phyloP scores from a whole-genome alignment of 2,113 vertebrate species.

The Lonchura striata region DNA sequence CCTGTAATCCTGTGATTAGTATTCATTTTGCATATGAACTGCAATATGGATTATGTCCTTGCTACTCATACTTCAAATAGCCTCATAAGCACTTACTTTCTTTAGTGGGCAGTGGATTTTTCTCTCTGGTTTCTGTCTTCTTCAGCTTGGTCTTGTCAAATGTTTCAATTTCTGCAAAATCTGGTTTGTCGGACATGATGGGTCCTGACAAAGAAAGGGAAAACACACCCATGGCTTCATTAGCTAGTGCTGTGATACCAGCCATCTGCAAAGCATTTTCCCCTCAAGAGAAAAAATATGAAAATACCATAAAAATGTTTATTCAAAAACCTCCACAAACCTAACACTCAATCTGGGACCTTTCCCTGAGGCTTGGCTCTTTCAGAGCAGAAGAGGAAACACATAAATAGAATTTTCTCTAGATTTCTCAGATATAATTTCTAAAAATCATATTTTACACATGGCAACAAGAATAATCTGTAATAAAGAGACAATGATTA shows the following conservation, averaged over 20 bases:
- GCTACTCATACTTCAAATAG: background rate
- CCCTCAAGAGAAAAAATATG: background rate
- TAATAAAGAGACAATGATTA: background rate
- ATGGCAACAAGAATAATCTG: background rate
- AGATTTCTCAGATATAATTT: background rate
- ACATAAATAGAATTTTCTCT: background rate
- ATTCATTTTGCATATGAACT: conserved; percentile 37
- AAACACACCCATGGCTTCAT: conserved; percentile 45
- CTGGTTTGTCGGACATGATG: conserved; percentile 89
- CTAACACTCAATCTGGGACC: background rate
- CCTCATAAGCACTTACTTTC: conserved; percentile 80
- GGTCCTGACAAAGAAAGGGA: conserved; percentile 65
- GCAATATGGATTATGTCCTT: background rate
- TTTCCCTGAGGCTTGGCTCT: background rate
- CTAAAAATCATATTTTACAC: background rate
- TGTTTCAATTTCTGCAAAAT: conserved; percentile 85
- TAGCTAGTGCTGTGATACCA: conserved; percentile 12
- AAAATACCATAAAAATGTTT: background rate
- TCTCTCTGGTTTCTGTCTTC: conserved; percentile 89
- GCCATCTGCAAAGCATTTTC: conserved; percentile 27
- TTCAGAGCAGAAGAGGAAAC: background rate
- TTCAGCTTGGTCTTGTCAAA: conserved; percentile 91
- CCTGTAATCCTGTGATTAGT: conserved; percentile 35
- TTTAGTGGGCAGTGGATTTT: conserved; percentile 89
- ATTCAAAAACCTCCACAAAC: background rate